phyloP scores from a whole-genome alignment of 35 echinoderm and acorn worm genomes.

The Anneissia japonica region DNA sequence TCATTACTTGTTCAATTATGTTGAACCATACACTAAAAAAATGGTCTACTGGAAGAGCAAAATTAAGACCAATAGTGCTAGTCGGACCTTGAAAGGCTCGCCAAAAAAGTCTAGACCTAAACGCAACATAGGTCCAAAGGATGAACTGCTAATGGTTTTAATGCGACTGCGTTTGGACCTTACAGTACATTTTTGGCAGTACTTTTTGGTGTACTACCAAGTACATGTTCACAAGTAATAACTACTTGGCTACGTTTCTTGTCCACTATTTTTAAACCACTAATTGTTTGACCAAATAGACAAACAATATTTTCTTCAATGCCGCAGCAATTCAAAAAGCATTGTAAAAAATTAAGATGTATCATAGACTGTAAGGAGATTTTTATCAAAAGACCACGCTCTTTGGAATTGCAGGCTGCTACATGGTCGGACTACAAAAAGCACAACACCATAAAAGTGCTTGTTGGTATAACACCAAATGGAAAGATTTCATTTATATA shows the following conservation, averaged over 20 bases:
- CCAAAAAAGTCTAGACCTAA: constrained; percentile 38
- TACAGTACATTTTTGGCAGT: constrained; percentile 14
- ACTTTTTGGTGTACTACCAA: constrained; percentile 20
- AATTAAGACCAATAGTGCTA: background rate
- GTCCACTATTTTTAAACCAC: background rate
- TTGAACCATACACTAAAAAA: constrained; percentile 31
- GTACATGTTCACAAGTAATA: constrained; percentile 24
- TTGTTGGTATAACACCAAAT: constrained; percentile 37
- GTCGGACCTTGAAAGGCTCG: background rate
- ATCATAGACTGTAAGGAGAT: constrained; percentile 60
- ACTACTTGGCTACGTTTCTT: constrained; percentile 49
- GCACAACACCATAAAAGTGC: constrained; percentile 48
- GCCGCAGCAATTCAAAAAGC: constrained; percentile 7
- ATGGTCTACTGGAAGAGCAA: constrained; percentile 34
- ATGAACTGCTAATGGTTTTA: constrained; percentile 47
- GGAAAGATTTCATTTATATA: constrained; percentile 43
- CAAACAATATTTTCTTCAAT: background rate
- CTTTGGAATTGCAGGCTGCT: constrained; percentile 24
- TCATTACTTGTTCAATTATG: constrained; percentile 8
- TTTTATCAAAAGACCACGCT: constrained; percentile 43
- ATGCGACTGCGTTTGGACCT: constrained; percentile 39
- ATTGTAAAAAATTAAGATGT: background rate
- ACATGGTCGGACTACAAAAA: constrained; percentile 72
- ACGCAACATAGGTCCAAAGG: constrained; percentile 12
- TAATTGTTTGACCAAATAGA: constrained; percentile 15